Evolutionary conservation across 2,888 invertebrate species (phyloP).

Genomic region (Diarsia dahlii): DNA sequence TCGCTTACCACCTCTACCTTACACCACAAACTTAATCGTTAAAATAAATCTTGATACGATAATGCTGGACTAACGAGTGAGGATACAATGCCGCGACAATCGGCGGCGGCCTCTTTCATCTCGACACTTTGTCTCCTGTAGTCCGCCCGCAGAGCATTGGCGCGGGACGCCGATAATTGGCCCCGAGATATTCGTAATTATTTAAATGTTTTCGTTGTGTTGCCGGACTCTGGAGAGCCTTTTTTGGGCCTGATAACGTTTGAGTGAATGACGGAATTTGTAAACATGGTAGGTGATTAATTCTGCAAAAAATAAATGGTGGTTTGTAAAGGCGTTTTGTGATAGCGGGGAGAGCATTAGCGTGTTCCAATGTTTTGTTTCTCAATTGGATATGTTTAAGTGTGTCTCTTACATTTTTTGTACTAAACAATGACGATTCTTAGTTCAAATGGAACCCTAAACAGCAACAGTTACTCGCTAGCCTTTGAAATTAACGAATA

Average conservation of each 20-base stretch:
- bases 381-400: background rate
- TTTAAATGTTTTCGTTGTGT: slow-evolving; percentile 58
- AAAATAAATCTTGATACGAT: slow-evolving; percentile 90
- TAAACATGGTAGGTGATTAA: slow-evolving; percentile 55
- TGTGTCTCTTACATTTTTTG: background rate
- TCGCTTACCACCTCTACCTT: slow-evolving; percentile 66
- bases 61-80: slow-evolving; percentile 89
- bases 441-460: background rate
- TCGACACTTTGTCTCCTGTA: slow-evolving; percentile 88
- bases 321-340: background rate
- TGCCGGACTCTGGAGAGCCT: slow-evolving; percentile 32
- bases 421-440: background rate
- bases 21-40: slow-evolving; percentile 83
- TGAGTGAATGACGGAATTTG: slow-evolving; percentile 59
- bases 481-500: background rate
- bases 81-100: slow-evolving; percentile 90
- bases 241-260: slow-evolving; percentile 57
- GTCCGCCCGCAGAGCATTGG: slow-evolving; percentile 68
- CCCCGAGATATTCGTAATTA: slow-evolving; percentile 66
- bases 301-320: slow-evolving; percentile 48
- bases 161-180: slow-evolving; percentile 69
- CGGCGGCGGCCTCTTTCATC: slow-evolving; percentile 89
- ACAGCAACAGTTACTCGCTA: no score
- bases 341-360: slow-evolving; percentile 16
- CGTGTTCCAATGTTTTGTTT: slow-evolving; percentile 6